A percentile compares a stretch with the other conserved stretches of the same genome.
Conservation (phyloP, 2,888 invertebrate genomes). For the Drepana falcataria region DNA sequence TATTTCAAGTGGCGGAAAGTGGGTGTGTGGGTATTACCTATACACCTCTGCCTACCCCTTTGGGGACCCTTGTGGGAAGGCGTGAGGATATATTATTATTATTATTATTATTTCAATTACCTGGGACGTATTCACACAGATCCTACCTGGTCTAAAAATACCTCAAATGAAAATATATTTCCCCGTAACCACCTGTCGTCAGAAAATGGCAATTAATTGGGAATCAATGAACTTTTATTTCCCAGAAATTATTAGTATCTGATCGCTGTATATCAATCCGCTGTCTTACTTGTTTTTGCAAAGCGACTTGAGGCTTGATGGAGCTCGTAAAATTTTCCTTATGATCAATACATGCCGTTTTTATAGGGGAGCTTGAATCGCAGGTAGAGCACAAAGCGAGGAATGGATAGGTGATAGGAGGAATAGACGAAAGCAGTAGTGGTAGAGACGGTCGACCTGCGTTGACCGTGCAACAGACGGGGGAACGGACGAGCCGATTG, state of each 20-base stretch:
- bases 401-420: constrained; percentile 19
- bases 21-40: no score
- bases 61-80: no score
- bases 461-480: constrained; percentile 49
- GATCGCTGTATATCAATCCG: constrained; percentile 10
- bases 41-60: no score
- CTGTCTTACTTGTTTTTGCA: not conserved
- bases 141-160: no score
- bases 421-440: constrained; percentile 6
- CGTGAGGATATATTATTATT: no score
- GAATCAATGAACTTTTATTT: constrained; percentile 12
- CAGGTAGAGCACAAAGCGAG: not conserved
- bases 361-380: not conserved
- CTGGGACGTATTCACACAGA: no score
- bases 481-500: constrained; percentile 48
- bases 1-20: no score
- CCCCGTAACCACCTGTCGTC: no score
- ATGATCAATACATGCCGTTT: not conserved
- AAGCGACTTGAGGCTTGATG: not conserved
- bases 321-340: not conserved
- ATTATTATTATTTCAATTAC: no score
- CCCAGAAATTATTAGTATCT: constrained; percentile 17
- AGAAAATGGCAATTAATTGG: not conserved
- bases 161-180: no score
- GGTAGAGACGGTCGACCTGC: constrained; percentile 28